Percentiles rank a stretch among this genome's conserved stretches.
phyloP scores from a whole-genome alignment of 2,797 vertebrate genomes.

The Eospalax fontanierii region DNA sequence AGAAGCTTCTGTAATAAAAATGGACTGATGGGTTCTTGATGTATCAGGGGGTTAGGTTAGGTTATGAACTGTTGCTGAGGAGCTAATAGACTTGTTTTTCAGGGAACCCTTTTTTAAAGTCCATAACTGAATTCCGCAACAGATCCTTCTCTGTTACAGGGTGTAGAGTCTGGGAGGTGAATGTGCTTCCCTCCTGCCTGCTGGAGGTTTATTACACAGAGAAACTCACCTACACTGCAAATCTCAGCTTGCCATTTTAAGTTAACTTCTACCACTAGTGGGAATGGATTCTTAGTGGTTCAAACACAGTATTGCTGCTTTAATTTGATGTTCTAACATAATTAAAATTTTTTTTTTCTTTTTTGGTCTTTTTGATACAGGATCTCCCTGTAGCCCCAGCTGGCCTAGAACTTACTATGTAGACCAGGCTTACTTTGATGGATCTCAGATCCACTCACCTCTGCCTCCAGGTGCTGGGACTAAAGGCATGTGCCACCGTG shows the following conservation, averaged over 20 bases:
- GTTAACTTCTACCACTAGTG: background rate
- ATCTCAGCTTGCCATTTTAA: background rate
- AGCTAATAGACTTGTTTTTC: background rate
- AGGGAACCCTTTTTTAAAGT: background rate
- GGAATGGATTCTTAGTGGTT: background rate
- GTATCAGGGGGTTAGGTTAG: background rate
- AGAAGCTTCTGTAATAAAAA: conserved; percentile 19
- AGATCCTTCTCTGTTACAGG: background rate
- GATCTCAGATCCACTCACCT: no score
- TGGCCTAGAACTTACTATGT: no score
- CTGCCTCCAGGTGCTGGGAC: no score
- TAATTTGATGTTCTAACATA: background rate
- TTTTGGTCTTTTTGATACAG: no score
- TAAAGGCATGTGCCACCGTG: no score
- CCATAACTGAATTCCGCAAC: conserved; percentile 37
- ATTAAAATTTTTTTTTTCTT: conserved; percentile 4
- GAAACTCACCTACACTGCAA: background rate
- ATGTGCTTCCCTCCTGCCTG: background rate
- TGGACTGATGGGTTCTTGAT: background rate
- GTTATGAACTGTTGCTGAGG: conserved; percentile 20
- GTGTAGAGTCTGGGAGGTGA: background rate
- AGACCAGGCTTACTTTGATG: no score
- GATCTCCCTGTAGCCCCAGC: no score
- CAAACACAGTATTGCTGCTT: background rate
- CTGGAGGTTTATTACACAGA: background rate